A percentile compares a stretch with the other conserved stretches of the same genome.
These are phyloP conservation scores for Mycalesis mineus DNA, from an alignment of 2,888 invertebrate species.

Conservation along the genomic window DNA sequence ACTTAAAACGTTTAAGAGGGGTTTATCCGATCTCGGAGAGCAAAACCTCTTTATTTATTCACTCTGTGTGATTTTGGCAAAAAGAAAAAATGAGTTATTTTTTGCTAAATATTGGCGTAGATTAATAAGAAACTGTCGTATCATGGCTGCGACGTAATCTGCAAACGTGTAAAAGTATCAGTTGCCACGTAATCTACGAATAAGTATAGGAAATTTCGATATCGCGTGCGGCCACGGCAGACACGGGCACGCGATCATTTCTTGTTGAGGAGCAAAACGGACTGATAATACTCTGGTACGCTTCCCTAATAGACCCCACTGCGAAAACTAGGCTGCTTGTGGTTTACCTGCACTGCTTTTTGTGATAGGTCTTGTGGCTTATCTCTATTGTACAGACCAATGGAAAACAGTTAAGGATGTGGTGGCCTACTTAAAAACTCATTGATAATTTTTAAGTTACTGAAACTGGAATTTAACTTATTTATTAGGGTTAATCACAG, in stretches of 20 bases:
- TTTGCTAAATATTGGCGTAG: not conserved
- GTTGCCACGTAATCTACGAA: constrained; percentile 50
- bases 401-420: too few relatives aligned
- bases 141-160: not conserved
- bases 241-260: constrained; percentile 63
- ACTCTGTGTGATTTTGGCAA: too few relatives aligned
- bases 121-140: not conserved
- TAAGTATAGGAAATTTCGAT: constrained; percentile 61
- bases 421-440: too few relatives aligned
- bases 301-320: constrained; percentile 36
- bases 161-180: constrained; percentile 6
- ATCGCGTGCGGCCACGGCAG: constrained; percentile 62
- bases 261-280: constrained; percentile 44
- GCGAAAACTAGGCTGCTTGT: constrained; percentile 26
- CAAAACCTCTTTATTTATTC: too few relatives aligned
- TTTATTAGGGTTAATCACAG: too few relatives aligned
- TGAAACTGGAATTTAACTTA: too few relatives aligned
- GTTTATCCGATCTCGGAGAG: too few relatives aligned
- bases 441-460: too few relatives aligned
- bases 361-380: constrained; percentile 13
- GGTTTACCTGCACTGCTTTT: constrained; percentile 5
- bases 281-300: constrained; percentile 58
- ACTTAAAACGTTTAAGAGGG: too few relatives aligned
- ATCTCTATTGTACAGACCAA: not conserved
- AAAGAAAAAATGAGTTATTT: too few relatives aligned